Percentiles rank a stretch among this genome's conserved stretches.
Conservation (phyloP, 2,888 invertebrate genomes). For the Tiliacea aurago region DNA sequence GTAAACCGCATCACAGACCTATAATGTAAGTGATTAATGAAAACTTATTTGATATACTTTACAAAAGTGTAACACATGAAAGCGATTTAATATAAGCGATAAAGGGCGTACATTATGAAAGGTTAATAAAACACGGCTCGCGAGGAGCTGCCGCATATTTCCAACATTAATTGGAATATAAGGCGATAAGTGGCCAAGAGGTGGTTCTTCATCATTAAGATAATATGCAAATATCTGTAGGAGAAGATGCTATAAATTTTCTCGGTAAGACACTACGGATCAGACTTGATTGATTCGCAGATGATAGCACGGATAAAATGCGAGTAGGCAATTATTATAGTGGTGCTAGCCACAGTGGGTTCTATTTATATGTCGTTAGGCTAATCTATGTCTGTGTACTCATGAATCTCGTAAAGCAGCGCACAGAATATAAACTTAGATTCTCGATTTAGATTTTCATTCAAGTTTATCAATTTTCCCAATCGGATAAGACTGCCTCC, state of each 20-base stretch:
- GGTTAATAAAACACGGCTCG: constrained; percentile 83
- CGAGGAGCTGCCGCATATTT: constrained; percentile 80
- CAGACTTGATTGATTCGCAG: constrained; percentile 80
- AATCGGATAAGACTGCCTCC: constrained; percentile 52
- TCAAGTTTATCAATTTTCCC: constrained; percentile 63
- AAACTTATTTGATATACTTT: constrained; percentile 71
- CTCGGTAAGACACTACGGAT: constrained; percentile 72
- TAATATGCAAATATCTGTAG: constrained; percentile 83
- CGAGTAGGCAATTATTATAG: constrained; percentile 68
- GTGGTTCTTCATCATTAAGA: constrained; percentile 85
- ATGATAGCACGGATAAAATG: constrained; percentile 76
- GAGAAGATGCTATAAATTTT: constrained; percentile 79
- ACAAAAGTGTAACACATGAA: constrained; percentile 79
- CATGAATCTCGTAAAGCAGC: constrained; percentile 63
- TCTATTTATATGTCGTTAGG: constrained; percentile 65
- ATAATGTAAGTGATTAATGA: constrained; percentile 44
- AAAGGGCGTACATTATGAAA: constrained; percentile 82
- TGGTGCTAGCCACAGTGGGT: constrained; percentile 56
- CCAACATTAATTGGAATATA: constrained; percentile 86
- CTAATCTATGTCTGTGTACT: constrained; percentile 61
- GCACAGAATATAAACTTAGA: constrained; percentile 58
- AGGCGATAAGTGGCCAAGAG: constrained; percentile 81
- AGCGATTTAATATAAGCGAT: constrained; percentile 80
- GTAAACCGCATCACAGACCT: not conserved
- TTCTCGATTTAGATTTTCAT: constrained; percentile 65